Evolutionary conservation across 2,888 invertebrate genomes (phyloP), one percentile per base, ranked within the genome.

Genomic region (Ligdia adustata): DNA sequence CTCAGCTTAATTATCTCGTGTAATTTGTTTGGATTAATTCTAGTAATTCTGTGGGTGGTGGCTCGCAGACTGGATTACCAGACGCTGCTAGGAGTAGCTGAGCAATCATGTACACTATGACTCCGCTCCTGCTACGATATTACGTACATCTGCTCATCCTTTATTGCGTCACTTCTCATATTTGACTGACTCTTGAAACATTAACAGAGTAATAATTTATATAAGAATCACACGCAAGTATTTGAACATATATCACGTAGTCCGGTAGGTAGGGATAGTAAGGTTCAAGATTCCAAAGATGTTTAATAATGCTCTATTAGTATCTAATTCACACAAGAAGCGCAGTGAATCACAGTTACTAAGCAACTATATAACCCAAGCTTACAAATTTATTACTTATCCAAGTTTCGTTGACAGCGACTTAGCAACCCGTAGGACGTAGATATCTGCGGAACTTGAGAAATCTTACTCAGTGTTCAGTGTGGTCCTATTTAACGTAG

Each of bases 21-120:
- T 60, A 64, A 62, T 62, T 62, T 57, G 57, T 55, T 56, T 55
- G 54, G 56, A 60, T 62, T 60, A 62, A 57, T 55, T 42, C 51
- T 35, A 16, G 41, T 48, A 28, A 42, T 35, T n/a, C n/a, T n/a
- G n/a, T n/a, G n/a, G n/a, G n/a, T n/a, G n/a, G 37, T 12, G 31
- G 39, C 29, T 9, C 15, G 37, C n/a, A n/a, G 20, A 15, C 44
- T 18, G 43, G 41, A 28, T 33, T 27, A 28, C 45, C 46, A 40
- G 40, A 35, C 46, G 35, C 16, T 31, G 9, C n/a, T n/a, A n/a
- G 26, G 9, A 6, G 22, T 4, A 5, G 14, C 32, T 18, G 12
- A 32, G 26, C 41, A 37, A 42, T 48, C 48, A 38, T 20, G 27
- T n/a, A 26, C 9, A 14, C 32, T 48, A 46, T 29, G 40, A 34